phyloP scores from a whole-genome alignment of 2,888 invertebrate species.

The Macrophya annulata region DNA sequence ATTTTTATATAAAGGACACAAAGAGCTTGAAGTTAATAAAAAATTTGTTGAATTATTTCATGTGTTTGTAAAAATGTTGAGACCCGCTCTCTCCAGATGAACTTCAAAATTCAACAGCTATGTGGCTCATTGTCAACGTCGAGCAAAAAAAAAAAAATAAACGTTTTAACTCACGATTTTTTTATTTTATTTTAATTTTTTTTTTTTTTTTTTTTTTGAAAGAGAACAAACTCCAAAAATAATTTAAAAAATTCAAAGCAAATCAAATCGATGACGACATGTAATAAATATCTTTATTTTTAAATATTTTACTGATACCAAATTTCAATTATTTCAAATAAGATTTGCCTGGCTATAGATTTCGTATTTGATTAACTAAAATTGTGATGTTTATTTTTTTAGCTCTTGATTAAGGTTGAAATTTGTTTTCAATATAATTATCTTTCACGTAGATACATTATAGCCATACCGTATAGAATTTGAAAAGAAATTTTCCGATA shows the following conservation, averaged over 20 bases:
- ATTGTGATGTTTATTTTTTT: neutral
- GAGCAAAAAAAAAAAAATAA: no score
- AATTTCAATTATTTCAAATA: no score
- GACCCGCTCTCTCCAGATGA: neutral
- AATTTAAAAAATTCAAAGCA: no score
- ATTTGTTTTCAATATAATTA: neutral
- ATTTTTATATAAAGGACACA: neutral
- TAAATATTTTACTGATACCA: no score
- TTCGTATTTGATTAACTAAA: no score
- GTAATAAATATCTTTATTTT: no score
- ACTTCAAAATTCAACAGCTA: neutral
- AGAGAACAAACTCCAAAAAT: no score
- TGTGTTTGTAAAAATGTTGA: neutral
- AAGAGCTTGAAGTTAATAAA: neutral
- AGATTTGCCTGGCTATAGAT: no score
- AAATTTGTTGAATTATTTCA: constrained; percentile 2
- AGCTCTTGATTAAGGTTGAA: neutral
- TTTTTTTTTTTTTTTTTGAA: no score
- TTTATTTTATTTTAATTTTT: no score
- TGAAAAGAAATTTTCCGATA: constrained; percentile 11
- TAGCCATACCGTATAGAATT: neutral
- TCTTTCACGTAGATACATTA: neutral
- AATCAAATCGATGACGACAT: no score
- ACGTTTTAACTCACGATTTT: neutral
- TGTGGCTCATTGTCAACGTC: neutral